These are phyloP conservation scores for Epinotia bilunana DNA, from an alignment of 2,888 invertebrate species.

Conservation along the genomic window DNA sequence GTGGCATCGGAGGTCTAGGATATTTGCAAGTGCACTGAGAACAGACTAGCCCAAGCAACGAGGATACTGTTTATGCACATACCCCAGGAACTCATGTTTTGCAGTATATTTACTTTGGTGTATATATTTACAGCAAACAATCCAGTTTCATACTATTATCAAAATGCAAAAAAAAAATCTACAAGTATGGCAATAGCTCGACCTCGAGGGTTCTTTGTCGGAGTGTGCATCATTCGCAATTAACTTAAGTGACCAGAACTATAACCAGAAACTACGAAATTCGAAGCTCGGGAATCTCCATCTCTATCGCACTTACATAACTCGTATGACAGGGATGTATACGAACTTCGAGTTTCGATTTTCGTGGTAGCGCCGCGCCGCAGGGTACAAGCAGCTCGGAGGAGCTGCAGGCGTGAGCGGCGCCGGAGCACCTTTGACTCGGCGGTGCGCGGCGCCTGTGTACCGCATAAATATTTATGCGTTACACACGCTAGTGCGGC, in stretches of 20 bases:
- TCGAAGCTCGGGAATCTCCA: too few relatives aligned
- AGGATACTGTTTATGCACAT: neutral
- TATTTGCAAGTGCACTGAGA: conserved; percentile 73
- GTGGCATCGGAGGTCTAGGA: conserved; percentile 73
- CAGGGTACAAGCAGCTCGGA: conserved; percentile 40
- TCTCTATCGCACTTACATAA: too few relatives aligned
- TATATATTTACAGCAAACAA: neutral
- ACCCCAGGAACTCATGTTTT: neutral
- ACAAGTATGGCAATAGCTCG: neutral
- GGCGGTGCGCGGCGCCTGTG: conserved; percentile 57
- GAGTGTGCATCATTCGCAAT: neutral
- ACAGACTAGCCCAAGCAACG: conserved; percentile 46
- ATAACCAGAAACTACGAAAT: too few relatives aligned
- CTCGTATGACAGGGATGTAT: too few relatives aligned
- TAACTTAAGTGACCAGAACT: too few relatives aligned
- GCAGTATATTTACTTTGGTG: neutral
- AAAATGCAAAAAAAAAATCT: neutral
- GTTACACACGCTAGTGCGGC: conserved; percentile 56
- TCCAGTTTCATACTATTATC: neutral
- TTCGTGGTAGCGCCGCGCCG: too few relatives aligned
- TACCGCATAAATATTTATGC: conserved; percentile 70
- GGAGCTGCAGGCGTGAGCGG: conserved; percentile 56
- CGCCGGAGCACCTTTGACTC: conserved; percentile 73
- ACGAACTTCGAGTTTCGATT: too few relatives aligned
- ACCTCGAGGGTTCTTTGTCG: neutral